Conservation (phyloP, 2,113 vertebrate genomes). For the Chloebia gouldiae region DNA sequence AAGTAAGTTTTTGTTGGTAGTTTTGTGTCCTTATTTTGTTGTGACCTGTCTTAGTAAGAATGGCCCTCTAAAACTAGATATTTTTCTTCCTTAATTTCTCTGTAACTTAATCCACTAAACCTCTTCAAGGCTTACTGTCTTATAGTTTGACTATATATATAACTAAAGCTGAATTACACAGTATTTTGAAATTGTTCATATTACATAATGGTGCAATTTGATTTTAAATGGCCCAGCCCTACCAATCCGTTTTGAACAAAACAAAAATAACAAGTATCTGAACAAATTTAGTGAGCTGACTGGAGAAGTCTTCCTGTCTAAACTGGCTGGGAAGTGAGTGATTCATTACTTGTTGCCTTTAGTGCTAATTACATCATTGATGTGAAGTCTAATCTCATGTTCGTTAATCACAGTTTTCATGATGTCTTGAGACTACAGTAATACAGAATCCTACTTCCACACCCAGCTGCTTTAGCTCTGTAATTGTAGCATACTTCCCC, state of each 20-base stretch:
- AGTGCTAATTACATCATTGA: background rate
- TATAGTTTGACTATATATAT: background rate
- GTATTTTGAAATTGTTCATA: background rate
- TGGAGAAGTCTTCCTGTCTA: background rate
- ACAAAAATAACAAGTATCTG: background rate
- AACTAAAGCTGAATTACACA: background rate
- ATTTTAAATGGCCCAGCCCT: background rate
- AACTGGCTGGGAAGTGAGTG: conserved; percentile 38
- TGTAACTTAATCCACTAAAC: conserved; percentile 21
- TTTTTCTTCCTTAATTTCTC: background rate
- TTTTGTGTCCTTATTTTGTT: conserved; percentile 37
- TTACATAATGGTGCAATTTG: background rate
- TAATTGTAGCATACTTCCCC: conserved; percentile 51
- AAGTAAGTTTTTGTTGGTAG: conserved; percentile 72
- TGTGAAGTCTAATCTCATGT: conserved; percentile 11
- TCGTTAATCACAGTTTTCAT: background rate
- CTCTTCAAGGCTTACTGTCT: background rate
- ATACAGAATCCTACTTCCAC: background rate
- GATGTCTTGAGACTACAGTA: background rate
- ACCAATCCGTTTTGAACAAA: background rate
- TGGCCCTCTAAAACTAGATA: background rate
- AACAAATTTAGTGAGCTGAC: background rate
- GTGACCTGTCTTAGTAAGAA: conserved; percentile 9
- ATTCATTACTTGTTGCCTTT: conserved; percentile 6
- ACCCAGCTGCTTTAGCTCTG: conserved; percentile 8